Conservation (phyloP, 2,797 vertebrate genomes). For the Prionace glauca region DNA sequence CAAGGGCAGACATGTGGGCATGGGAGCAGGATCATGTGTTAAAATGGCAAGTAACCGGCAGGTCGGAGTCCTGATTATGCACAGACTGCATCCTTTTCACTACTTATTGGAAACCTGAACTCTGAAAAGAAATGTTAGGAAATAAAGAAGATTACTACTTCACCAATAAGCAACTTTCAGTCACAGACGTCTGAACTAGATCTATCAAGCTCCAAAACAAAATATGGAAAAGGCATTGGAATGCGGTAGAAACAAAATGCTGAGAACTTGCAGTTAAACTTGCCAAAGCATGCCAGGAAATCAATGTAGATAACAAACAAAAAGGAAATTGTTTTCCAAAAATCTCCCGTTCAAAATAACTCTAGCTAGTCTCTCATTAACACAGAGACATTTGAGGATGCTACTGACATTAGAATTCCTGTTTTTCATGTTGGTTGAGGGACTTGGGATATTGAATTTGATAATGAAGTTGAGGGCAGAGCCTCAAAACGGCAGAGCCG, state of each 20-base stretch:
- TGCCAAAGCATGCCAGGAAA: slow-evolving; percentile 75
- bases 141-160: slow-evolving; percentile 78
- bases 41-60: no score
- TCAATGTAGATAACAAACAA: slow-evolving; percentile 78
- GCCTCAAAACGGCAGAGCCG: no score
- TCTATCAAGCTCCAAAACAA: slow-evolving; percentile 76
- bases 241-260: slow-evolving; percentile 81
- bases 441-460: slow-evolving; percentile 75
- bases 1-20: no score
- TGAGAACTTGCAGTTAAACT: slow-evolving; percentile 81
- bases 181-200: slow-evolving; percentile 77
- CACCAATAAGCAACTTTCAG: slow-evolving; percentile 73
- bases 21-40: no score
- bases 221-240: slow-evolving; percentile 79
- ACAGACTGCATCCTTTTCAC: slow-evolving; percentile 56
- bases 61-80: no score
- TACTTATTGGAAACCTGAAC: slow-evolving; percentile 80
- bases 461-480: slow-evolving; percentile 79
- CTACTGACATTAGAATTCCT: slow-evolving; percentile 64
- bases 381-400: slow-evolving; percentile 48
- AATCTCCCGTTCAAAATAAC: slow-evolving; percentile 81
- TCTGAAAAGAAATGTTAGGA: slow-evolving; percentile 75
- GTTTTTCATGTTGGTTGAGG: slow-evolving; percentile 65
- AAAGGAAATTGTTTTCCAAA: slow-evolving; percentile 86
- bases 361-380: slow-evolving; percentile 61